phyloP scores from a whole-genome alignment of 2,113 vertebrate genomes.

The Sander vitreus region DNA sequence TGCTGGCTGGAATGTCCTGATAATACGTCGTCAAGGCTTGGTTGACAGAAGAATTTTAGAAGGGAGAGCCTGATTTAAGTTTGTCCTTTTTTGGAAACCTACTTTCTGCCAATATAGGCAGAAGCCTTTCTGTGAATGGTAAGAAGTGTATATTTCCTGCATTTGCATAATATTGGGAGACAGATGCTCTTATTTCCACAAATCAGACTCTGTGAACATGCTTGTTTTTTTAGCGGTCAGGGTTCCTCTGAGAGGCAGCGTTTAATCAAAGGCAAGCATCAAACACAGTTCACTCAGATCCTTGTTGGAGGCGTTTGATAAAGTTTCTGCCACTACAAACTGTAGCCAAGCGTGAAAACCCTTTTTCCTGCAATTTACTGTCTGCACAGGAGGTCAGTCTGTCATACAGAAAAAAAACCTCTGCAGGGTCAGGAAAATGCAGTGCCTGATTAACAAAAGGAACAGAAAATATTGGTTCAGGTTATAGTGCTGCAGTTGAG shows the following conservation, averaged over 20 bases:
- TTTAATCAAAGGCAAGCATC: constrained; percentile 70
- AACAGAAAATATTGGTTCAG: constrained; percentile 19
- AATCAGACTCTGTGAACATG: constrained; percentile 34
- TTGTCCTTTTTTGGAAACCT: constrained; percentile 39
- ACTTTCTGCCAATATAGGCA: constrained; percentile 36
- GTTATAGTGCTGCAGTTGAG: constrained; percentile 25
- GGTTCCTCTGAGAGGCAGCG: constrained; percentile 48
- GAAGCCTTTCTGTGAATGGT: constrained; percentile 29
- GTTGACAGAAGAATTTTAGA: constrained; percentile 51
- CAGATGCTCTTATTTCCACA: constrained; percentile 55
- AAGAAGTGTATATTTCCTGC: constrained; percentile 42
- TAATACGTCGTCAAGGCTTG: constrained; percentile 50
- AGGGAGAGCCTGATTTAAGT: constrained; percentile 24
- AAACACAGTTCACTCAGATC: constrained; percentile 58
- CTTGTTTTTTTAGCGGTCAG: constrained; percentile 45
- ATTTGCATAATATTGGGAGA: constrained; percentile 45
- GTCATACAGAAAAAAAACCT: constrained; percentile 33
- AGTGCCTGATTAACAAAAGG: constrained; percentile 35
- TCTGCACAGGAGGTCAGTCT: constrained; percentile 67
- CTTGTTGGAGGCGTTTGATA: constrained; percentile 71
- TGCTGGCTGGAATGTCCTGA: constrained; percentile 51
- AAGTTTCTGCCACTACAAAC: constrained; percentile 73
- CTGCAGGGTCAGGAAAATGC: constrained; percentile 40
- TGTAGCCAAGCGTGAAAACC: constrained; percentile 77
- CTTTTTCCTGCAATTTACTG: constrained; percentile 81